These are phyloP conservation scores for Caenorhabditis sp. DNA, from an alignment of 2,888 invertebrate species.

Conservation along the genomic window DNA sequence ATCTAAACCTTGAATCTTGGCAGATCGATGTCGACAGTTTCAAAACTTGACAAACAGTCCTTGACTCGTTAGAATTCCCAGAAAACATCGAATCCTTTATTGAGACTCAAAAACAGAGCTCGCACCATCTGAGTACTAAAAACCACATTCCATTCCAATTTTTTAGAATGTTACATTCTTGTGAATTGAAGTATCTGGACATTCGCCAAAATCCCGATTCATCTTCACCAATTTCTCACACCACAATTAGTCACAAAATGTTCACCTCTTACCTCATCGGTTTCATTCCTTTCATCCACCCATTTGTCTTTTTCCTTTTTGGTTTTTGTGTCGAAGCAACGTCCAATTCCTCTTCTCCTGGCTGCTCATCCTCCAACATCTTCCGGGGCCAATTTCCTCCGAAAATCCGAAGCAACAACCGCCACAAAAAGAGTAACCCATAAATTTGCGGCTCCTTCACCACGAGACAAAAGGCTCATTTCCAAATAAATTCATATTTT, in stretches of 20 bases:
- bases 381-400: neutral
- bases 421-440: conserved; percentile 52
- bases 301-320: conserved; percentile 37
- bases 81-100: too few species aligned
- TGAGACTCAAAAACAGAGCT: too few species aligned
- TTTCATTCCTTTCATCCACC: conserved; percentile 3
- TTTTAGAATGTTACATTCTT: too few species aligned
- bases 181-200: too few species aligned
- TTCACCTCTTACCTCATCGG: conserved; percentile 34
- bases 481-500: conserved; percentile 60
- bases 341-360: conserved; percentile 12
- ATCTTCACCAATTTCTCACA: neutral
- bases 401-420: conserved; percentile 29
- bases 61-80: too few species aligned
- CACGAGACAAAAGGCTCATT: conserved; percentile 36
- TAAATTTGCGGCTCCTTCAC: conserved; percentile 46
- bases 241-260: neutral
- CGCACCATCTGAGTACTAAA: too few species aligned
- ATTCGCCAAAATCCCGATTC: neutral
- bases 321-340: conserved; percentile 15
- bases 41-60: too few species aligned
- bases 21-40: too few species aligned
- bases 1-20: too few species aligned
- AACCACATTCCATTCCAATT: too few species aligned
- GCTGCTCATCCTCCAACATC: conserved; percentile 6